A percentile compares a stretch with the other conserved stretches of the same genome.
Conservation (phyloP, 2,888 invertebrate genomes). For the Trichogramma evanescens region DNA sequence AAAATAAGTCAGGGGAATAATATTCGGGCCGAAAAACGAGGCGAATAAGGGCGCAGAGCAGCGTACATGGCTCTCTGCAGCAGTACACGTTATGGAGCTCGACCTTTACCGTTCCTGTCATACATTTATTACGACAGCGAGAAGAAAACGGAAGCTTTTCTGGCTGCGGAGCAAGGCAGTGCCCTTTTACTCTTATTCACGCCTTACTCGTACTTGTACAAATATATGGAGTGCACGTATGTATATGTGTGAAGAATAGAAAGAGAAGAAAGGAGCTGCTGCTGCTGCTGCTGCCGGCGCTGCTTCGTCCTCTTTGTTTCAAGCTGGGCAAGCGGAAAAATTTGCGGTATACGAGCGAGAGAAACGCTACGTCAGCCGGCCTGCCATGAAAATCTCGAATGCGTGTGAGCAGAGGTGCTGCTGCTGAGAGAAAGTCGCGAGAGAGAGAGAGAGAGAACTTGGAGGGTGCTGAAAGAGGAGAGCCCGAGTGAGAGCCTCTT, state of each 20-base stretch:
- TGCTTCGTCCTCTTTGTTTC: slow-evolving; percentile 3
- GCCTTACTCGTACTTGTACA: not conserved
- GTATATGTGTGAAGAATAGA: not conserved
- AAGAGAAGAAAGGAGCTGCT: not conserved
- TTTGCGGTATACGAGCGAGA: not conserved
- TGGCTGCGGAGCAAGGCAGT: not conserved
- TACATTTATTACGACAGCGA: no score
- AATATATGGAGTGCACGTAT: not conserved
- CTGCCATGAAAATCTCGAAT: not conserved
- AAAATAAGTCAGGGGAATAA: no score
- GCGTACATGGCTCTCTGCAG: no score
- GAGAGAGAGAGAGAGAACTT: no score
- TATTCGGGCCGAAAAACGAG: no score
- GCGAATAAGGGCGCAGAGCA: no score
- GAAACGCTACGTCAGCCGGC: slow-evolving; percentile 6
- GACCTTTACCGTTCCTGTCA: no score
- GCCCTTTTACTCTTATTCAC: not conserved
- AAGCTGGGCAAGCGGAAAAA: slow-evolving; percentile 8
- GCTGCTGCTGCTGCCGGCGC: not conserved
- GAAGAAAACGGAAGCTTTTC: no score
- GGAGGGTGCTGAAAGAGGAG: no score
- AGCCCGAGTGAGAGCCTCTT: no score
- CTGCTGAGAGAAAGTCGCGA: no score
- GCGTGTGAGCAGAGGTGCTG: not conserved
- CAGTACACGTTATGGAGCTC: no score